phyloP scores from a whole-genome alignment of 2,888 invertebrate species.

The Baronia brevicornis region DNA sequence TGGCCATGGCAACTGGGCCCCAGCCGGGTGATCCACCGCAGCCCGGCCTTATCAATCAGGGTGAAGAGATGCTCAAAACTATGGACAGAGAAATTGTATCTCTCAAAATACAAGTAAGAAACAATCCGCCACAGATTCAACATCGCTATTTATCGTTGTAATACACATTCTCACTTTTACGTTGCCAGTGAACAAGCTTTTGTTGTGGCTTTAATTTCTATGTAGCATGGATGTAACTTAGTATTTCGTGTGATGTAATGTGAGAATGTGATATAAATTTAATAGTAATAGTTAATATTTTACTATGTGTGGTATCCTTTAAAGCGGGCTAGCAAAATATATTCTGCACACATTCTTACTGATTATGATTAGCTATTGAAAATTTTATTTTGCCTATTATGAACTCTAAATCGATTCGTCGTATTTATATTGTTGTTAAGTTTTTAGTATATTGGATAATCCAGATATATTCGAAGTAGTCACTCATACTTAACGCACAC shows the following conservation, averaged over 20 bases:
- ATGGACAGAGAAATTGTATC: constrained; percentile 96
- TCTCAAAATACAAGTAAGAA: constrained; percentile 96
- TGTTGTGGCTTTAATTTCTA: constrained; percentile 13
- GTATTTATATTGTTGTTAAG: constrained; percentile 22
- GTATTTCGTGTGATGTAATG: constrained; percentile 45
- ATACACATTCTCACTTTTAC: constrained; percentile 59
- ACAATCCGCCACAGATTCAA: constrained; percentile 40
- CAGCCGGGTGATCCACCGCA: constrained; percentile 73
- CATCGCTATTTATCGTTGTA: constrained; percentile 42
- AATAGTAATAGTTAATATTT: constrained; percentile 16
- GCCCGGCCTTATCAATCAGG: constrained; percentile 77
- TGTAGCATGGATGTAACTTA: constrained; percentile 24
- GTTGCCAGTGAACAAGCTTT: constrained; percentile 30
- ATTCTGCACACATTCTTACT: constrained; percentile 68
- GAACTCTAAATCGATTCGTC: no score
- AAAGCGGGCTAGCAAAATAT: constrained; percentile 32
- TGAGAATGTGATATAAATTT: constrained; percentile 46
- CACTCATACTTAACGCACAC: no score
- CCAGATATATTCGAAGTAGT: constrained; percentile 71
- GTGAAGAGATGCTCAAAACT: constrained; percentile 90
- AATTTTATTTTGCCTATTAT: no score
- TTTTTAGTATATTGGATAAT: constrained; percentile 60
- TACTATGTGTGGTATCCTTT: constrained; percentile 16
- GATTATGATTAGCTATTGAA: constrained; percentile 18
- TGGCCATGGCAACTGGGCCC: constrained; percentile 89